Base-by-base conservation (phyloP, 53 echinoderm and acorn worm genomes). In the Pentamera pediparva region DNA sequence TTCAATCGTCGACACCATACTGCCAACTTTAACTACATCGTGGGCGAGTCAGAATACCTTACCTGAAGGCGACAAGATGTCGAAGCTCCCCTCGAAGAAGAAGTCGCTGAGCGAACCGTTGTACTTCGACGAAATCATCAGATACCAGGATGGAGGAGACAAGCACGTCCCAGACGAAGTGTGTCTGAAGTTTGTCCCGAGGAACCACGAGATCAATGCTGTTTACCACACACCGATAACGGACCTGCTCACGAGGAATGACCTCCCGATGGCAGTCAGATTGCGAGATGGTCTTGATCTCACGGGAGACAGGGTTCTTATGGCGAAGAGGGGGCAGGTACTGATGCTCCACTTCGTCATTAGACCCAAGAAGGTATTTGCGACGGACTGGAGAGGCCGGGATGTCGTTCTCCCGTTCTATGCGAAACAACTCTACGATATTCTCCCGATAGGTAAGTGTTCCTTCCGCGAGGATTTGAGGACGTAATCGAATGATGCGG, bases 361-460 rank as follows among this genome's bases (percentile, higher is more conserved):
- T 30, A 61, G 35, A 30, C 32, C 35, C 13, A 1, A 61, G 35
- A 24, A 34, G 33, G 61, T 61, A 6, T 61, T 13, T 33, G 61
- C 61, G 6, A 61, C 61, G 33, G 32, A 61, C 18, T 20, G n/a
- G 2, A n/a, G 17, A 25, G 26, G 61, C 20, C 8, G 19, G 15
- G 61, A 6, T 34, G 35, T 61, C 6, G 31, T 15, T 0, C 61
- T 61, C 6, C 61, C 61, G 9, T 27, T 61, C 31, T 34, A 61
- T 20, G 61, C 61, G 5, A 34, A 61, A 30, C 61, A 61, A 33
- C 61, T 61, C n/a, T 61, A 61, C 35, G 61, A 61, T 31, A 30
- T 61, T 33, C 33, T 61, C 29, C 61, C 61, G n/a, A 61, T 33
- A 9, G 61, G 61, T 61, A 61, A 54, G 54, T 51, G 15, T 15